Evolutionary conservation across 2,888 invertebrate genomes (phyloP).

Genomic region (Smittia sp.): DNA sequence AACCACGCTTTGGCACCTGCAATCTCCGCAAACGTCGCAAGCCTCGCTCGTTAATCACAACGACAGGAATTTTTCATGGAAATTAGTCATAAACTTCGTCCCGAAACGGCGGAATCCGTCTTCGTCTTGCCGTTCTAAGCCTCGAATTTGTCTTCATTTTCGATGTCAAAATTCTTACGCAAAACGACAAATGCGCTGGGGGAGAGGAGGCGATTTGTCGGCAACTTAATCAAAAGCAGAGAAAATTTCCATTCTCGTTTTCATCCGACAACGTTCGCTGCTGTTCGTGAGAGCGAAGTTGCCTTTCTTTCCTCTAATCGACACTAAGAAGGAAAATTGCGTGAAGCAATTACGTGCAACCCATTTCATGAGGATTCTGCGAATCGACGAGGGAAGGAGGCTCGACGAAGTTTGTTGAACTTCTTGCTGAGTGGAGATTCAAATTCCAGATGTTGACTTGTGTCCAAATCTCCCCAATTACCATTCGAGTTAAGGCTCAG

Average conservation of each 20-base stretch:
- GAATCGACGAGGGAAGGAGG: not conserved
- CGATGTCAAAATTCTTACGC: conserved; percentile 14
- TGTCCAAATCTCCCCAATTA: too few relatives aligned
- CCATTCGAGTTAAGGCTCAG: too few relatives aligned
- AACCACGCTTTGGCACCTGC: conserved; percentile 4
- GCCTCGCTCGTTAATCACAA: not conserved
- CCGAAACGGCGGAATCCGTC: not conserved
- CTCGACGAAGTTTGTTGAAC: too few relatives aligned
- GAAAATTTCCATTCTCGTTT: too few relatives aligned
- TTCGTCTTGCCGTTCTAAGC: not conserved
- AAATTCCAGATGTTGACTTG: too few relatives aligned
- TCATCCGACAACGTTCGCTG: too few relatives aligned
- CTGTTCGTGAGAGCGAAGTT: too few relatives aligned
- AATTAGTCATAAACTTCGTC: not conserved
- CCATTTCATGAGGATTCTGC: not conserved
- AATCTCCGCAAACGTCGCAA: conserved; percentile 3
- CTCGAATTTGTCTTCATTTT: conserved; percentile 19
- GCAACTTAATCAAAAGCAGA: too few relatives aligned
- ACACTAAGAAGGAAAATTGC: not conserved
- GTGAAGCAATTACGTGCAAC: not conserved
- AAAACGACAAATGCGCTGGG: not conserved
- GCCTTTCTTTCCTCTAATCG: not conserved
- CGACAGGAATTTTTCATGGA: not conserved
- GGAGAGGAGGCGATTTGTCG: not conserved
- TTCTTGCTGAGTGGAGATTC: too few relatives aligned